Conservation (phyloP, 2,888 invertebrate genomes). For the Scrobipalpa atriplicella region DNA sequence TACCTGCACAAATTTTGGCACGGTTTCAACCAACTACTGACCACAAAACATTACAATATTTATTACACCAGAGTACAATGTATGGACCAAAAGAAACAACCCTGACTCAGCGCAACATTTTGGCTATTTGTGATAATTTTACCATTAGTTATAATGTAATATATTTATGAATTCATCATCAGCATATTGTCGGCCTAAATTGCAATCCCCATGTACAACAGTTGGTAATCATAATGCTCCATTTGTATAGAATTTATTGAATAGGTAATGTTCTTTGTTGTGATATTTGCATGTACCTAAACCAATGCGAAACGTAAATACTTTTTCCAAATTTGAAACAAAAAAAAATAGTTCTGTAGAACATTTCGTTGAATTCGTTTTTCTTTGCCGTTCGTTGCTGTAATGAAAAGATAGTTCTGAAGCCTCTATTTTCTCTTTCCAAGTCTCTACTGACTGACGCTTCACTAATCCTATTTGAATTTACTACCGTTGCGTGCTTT, state of each 20-base stretch:
- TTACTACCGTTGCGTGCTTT: background rate
- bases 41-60: conserved; percentile 23
- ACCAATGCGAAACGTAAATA: background rate
- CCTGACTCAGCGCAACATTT: conserved; percentile 29
- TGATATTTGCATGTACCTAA: background rate
- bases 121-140: conserved; percentile 26
- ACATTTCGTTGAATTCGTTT: background rate
- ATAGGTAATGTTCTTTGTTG: background rate
- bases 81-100: conserved; percentile 24
- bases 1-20: conserved; percentile 9
- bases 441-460: background rate
- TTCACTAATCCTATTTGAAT: conserved; percentile 1
- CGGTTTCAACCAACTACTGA: background rate
- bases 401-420: conserved; percentile 4
- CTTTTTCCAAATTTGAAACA: background rate
- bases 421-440: background rate
- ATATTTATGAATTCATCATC: conserved; percentile 28
- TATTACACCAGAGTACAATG: conserved; percentile 20
- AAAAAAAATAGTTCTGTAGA: background rate
- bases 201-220: background rate
- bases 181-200: conserved; percentile 25
- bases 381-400: background rate
- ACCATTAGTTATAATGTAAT: conserved; percentile 22
- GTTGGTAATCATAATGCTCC: background rate
- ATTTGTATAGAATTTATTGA: background rate